Evolutionary conservation across 2,797 vertebrate species (phyloP).

Genomic region (Melopsittacus undulatus): DNA sequence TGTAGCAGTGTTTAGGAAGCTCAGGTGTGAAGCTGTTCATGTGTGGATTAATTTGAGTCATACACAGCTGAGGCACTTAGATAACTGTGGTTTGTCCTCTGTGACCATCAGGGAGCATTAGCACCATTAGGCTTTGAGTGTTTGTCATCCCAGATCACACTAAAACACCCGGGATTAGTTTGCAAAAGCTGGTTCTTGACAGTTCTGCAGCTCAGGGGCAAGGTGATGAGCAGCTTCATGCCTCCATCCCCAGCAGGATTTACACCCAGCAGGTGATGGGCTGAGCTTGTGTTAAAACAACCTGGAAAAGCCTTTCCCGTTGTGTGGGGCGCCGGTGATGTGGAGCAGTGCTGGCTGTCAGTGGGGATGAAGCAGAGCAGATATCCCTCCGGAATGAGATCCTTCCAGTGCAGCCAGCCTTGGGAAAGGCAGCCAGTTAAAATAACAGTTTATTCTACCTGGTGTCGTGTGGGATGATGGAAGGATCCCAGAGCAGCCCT

Average conservation of each 20-base stretch:
- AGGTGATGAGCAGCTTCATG: background rate
- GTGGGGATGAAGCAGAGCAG: background rate
- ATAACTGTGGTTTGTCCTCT: background rate
- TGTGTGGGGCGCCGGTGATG: rapidly evolving
- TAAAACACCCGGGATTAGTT: background rate
- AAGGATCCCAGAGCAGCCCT: slow-evolving; percentile 39
- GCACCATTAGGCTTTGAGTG: background rate
- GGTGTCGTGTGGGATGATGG: background rate
- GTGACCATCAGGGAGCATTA: background rate
- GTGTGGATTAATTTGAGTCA: background rate
- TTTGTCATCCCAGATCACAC: background rate
- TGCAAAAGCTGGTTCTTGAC: rapidly evolving
- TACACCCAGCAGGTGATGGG: background rate
- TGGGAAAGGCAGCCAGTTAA: slow-evolving; percentile 29
- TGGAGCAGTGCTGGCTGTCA: background rate
- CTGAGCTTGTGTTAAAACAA: background rate
- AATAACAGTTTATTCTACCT: slow-evolving; percentile 61
- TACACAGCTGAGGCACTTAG: rapidly evolving
- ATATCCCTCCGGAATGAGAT: background rate
- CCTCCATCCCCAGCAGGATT: background rate
- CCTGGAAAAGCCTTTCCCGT: background rate
- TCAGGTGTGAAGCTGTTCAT: rapidly evolving
- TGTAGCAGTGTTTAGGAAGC: rapidly evolving
- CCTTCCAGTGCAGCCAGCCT: background rate
- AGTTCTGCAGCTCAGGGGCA: background rate